A percentile compares a stretch with the other conserved stretches of the same genome.
Evolutionary conservation across 2,113 vertebrate genomes (phyloP).

Genomic region (Cryptotis parvus): DNA sequence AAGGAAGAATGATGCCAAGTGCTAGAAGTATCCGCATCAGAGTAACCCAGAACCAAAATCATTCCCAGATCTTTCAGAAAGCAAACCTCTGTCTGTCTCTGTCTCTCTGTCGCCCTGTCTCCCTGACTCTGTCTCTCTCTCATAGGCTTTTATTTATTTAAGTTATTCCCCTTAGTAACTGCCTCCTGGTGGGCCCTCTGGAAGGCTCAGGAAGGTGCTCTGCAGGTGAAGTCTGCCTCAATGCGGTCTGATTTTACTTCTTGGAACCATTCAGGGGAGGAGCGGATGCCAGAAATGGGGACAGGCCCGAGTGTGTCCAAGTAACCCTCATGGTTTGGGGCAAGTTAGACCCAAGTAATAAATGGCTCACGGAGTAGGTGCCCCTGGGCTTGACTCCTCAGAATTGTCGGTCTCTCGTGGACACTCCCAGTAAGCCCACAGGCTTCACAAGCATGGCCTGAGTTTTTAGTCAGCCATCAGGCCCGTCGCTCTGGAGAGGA

Average conservation of each 20-base stretch:
- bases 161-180: slow-evolving; percentile 46
- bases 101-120: too few relatives aligned
- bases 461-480: not conserved
- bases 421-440: not conserved
- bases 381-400: not conserved
- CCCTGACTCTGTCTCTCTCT: not conserved
- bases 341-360: not conserved
- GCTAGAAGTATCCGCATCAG: not conserved
- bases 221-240: not conserved
- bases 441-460: too few relatives aligned
- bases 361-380: fast-evolving
- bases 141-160: slow-evolving; percentile 81
- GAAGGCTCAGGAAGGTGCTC: not conserved
- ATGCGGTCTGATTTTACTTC: not conserved
- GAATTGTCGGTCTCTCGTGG: not conserved
- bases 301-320: not conserved
- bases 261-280: too few relatives aligned
- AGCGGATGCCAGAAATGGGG: too few relatives aligned
- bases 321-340: not conserved
- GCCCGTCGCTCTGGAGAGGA: not conserved
- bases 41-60: not conserved
- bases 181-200: not conserved
- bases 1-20: not conserved
- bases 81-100: not conserved
- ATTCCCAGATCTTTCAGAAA: slow-evolving; percentile 19